Base-by-base conservation (phyloP, 2,797 vertebrate species). In the Coccyzus lansbergi region DNA sequence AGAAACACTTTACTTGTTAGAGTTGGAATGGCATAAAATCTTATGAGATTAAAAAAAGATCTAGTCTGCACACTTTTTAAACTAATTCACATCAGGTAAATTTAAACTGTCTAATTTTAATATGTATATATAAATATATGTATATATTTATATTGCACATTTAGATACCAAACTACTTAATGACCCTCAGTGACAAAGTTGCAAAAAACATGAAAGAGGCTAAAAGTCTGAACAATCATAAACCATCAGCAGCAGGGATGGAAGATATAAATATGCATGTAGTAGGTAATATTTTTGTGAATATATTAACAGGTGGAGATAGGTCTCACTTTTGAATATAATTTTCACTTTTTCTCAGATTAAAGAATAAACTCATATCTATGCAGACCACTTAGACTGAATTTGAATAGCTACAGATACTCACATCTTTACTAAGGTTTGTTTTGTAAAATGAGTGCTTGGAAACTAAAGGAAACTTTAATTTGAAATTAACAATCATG, bases 181-280 rank as follows among this genome's bases (percentile, higher is more conserved):
- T 33, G 20, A 31, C 14, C 24, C n/a, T 53, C 19, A 20, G 4
- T 69, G 44, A 49, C 12, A 78, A 53, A 84, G 6, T 25, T 67
- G 55, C 12, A 13, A 83, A 92, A 65, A 51, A 1, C 29, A n/a
- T 10, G 33, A 86, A 90, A 56, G 42, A 11, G 6, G 2, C 16
- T 52, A 81, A 75, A 91, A 71, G 7, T 8, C 31, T 90, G 58
- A 84, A 68, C 5, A 84, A 60, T 74, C 68, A 49, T 56, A 91
- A 88, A 75, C 7, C 20, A 63, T 36, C 86, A 29, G 2, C 55
- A 84, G 28, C 8, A 59, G 21, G 28, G 28, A 29, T 55, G 36
- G 69, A 69, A 78, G 28, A 90, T 92, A 67, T 76, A 2, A 86
- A 72, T 95, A 95, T 89, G 92, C 48, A 80, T 91, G 24, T 38